A percentile compares a stretch with the other conserved stretches of the same genome.
phyloP scores from a whole-genome alignment of 2,888 invertebrate species.

The Dexiosoma caninum region DNA sequence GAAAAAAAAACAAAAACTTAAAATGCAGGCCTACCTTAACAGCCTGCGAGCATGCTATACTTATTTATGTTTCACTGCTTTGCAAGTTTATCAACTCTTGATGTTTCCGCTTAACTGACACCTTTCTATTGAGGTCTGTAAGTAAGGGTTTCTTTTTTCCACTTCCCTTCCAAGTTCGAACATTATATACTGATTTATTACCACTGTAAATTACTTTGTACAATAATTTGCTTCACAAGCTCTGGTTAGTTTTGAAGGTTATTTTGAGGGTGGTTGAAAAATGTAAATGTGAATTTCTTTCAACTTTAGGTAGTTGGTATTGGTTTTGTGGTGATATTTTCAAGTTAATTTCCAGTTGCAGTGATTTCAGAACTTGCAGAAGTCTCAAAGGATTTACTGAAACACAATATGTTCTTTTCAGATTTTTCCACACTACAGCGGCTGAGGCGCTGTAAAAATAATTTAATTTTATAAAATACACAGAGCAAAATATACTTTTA shows the following conservation, averaged over 20 bases:
- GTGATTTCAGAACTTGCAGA: neutral
- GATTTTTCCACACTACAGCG: no score
- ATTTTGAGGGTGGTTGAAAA: neutral
- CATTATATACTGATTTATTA: constrained; percentile 49
- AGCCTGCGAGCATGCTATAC: constrained; percentile 60
- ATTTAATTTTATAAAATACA: no score
- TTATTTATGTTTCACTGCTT: constrained; percentile 27
- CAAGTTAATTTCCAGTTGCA: neutral
- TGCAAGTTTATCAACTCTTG: constrained; percentile 61
- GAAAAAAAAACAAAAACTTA: no score
- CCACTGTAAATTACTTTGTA: constrained; percentile 36
- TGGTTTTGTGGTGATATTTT: neutral
- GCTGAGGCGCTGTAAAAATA: no score
- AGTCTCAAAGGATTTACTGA: no score
- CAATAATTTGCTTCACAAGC: constrained; percentile 36
- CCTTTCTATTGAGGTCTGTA: constrained; percentile 51
- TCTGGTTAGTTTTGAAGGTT: constrained; percentile 33
- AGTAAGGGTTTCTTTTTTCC: constrained; percentile 5
- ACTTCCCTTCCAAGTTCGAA: neutral
- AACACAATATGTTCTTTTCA: no score
- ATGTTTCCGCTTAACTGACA: constrained; percentile 61
- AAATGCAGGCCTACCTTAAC: constrained; percentile 49
- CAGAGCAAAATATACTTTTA: no score
- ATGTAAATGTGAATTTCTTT: neutral
- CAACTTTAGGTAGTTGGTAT: neutral